Conservation (phyloP, 2,797 vertebrate species). For the Argentina silus region DNA sequence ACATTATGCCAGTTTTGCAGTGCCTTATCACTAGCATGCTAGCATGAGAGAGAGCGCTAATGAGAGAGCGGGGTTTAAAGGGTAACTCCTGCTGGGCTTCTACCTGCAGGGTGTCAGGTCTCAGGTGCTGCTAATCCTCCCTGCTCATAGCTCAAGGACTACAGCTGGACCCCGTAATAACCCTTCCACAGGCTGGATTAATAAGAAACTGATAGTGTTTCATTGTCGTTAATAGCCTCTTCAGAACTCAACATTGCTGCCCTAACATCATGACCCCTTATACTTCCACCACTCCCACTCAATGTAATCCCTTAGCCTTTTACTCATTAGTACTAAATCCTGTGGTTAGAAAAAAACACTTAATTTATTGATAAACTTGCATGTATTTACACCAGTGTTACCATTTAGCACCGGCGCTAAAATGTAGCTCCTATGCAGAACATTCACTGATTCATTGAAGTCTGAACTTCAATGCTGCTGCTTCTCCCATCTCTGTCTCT, state of each 20-base stretch:
- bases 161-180: neutral
- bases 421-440: conserved; percentile 1
- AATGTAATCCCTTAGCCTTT: conserved; percentile 28
- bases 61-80: neutral
- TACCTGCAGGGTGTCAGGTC: neutral
- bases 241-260: neutral
- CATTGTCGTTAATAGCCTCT: neutral
- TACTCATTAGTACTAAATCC: conserved; percentile 32
- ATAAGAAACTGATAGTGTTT: neutral
- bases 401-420: neutral
- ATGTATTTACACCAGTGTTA: neutral
- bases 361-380: neutral
- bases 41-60: neutral
- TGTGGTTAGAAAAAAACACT: neutral
- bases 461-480: conserved; percentile 13
- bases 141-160: neutral
- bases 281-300: conserved; percentile 6
- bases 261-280: neutral
- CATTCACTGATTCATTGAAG: conserved; percentile 16
- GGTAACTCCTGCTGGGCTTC: neutral
- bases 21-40: neutral
- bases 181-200: neutral
- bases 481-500: neutral
- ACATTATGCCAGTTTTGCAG: too few relatives aligned
- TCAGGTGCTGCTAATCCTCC: neutral